phyloP scores from a whole-genome alignment of 2,113 vertebrate genomes.

The Pyxicephalus adspersus region DNA sequence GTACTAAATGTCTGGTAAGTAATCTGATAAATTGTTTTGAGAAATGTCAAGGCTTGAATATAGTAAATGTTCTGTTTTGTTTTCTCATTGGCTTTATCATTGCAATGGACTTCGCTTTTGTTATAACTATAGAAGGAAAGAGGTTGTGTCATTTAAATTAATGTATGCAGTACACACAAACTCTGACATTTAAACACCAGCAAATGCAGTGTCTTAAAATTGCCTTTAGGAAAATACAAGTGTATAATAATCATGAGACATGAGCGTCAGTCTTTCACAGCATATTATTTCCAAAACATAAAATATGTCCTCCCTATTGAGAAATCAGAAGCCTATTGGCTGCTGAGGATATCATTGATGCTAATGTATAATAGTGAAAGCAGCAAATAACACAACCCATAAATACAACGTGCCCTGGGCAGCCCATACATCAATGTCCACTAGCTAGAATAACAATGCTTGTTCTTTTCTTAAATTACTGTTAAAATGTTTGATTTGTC shows the following conservation, averaged over 20 bases:
- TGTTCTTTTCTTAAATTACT: constrained; percentile 50
- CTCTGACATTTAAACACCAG: constrained; percentile 47
- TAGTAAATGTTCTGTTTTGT: not conserved
- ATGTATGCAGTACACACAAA: constrained; percentile 16
- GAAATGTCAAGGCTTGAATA: not conserved
- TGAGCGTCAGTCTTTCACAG: constrained; percentile 37
- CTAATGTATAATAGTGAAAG: constrained; percentile 50
- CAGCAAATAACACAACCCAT: constrained; percentile 50
- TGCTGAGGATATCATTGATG: constrained; percentile 24
- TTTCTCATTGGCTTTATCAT: not conserved
- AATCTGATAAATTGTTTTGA: not conserved
- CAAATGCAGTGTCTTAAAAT: constrained; percentile 29
- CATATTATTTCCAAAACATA: constrained; percentile 49
- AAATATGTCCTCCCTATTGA: constrained; percentile 46
- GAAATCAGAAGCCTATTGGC: constrained; percentile 31
- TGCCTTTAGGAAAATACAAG: constrained; percentile 48
- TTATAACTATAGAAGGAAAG: not conserved
- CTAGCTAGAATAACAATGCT: constrained; percentile 49
- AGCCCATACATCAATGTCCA: constrained; percentile 52
- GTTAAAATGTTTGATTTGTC: constrained; percentile 53
- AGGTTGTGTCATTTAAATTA: constrained; percentile 34
- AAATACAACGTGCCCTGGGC: constrained; percentile 51
- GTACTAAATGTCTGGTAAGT: too few species aligned
- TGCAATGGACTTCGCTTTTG: not conserved
- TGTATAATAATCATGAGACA: constrained; percentile 44